Evolutionary conservation across 2,888 invertebrate species (phyloP), one percentile per base, ranked within the genome.

Genomic region (Noctua comes): DNA sequence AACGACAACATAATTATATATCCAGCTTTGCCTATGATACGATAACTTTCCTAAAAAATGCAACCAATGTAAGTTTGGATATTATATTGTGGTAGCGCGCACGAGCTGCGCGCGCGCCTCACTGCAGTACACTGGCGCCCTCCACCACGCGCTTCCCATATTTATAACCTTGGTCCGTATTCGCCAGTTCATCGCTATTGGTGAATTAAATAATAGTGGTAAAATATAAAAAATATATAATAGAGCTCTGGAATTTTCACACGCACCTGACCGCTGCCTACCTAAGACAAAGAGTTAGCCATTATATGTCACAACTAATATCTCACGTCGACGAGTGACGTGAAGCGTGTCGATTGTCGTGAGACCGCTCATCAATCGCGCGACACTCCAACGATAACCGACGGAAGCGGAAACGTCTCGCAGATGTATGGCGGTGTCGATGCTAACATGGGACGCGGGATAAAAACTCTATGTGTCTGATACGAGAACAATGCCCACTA

Each of bases 331-430:
- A 57, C 27, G 54, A 68, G 70, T 71, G 65, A 69, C 59, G 64
- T 11, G 46, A 65, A 65, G 62, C 65, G 66, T 64, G 73, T 76
- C 73, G 51, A 68, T 18, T 64, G 73, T 68, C 54, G 31, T 46
- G 78, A 64, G 78, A 76, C 64, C 76, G 64, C 48, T 62, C 82
- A 84, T 81, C 84, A 86, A 83, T 86, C 85, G 81, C 73, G 76
- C 59, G 82, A 80, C 78, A 72, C 80, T 70, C 59, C 77, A 81
- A 87, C 86, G 86, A 83, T 87, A 88, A 81, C 80, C 43, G 51
- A 11, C 62, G 62, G 57, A 75, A 80, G 43, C 80, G 87, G 84
- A 87, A 80, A 82, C 76, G 82, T 87, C 84, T 68, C 65, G 48
- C 82, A 76, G 72, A 76, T 73, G 77, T 75, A 71, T 76, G 75